Conservation (phyloP, 2,888 invertebrate genomes). For the Caenorhabditis sinica region DNA sequence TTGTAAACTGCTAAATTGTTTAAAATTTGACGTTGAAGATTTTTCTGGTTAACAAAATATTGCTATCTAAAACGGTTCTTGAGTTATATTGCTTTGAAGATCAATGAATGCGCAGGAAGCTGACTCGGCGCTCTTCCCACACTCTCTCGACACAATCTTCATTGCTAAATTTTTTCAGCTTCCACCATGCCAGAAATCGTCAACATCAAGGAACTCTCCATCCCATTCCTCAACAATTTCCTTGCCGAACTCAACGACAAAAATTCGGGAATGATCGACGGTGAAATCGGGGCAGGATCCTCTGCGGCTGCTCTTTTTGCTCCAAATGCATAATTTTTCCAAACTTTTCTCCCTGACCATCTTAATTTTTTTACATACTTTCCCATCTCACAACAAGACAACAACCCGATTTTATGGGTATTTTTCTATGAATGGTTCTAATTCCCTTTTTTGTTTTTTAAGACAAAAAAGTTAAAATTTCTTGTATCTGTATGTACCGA, state of each 20-base stretch:
- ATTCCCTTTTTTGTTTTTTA: constrained; percentile 18
- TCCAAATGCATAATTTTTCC: constrained; percentile 25
- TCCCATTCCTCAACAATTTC: constrained; percentile 70
- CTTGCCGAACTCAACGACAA: constrained; percentile 64
- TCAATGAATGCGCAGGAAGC: too few relatives aligned
- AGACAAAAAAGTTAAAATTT: too few relatives aligned
- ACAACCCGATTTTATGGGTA: constrained; percentile 44
- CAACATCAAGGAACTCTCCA: constrained; percentile 73
- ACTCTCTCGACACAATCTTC: too few relatives aligned
- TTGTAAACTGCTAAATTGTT: too few relatives aligned
- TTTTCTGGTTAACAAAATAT: too few relatives aligned
- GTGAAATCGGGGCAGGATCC: constrained; percentile 43
- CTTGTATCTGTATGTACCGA: background rate
- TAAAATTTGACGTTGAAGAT: too few relatives aligned
- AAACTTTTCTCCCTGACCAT: background rate
- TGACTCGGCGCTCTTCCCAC: too few relatives aligned
- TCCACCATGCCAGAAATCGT: constrained; percentile 69
- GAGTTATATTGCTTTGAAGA: too few relatives aligned
- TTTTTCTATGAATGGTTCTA: background rate
- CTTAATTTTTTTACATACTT: background rate
- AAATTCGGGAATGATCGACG: constrained; percentile 33
- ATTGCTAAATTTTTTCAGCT: constrained; percentile 37
- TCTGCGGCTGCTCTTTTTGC: constrained; percentile 18
- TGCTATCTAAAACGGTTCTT: too few relatives aligned
- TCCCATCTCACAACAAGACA: constrained; percentile 4